phyloP scores from a whole-genome alignment of 1,140 invertebrate species.

The Aporrectodea caliginosa region DNA sequence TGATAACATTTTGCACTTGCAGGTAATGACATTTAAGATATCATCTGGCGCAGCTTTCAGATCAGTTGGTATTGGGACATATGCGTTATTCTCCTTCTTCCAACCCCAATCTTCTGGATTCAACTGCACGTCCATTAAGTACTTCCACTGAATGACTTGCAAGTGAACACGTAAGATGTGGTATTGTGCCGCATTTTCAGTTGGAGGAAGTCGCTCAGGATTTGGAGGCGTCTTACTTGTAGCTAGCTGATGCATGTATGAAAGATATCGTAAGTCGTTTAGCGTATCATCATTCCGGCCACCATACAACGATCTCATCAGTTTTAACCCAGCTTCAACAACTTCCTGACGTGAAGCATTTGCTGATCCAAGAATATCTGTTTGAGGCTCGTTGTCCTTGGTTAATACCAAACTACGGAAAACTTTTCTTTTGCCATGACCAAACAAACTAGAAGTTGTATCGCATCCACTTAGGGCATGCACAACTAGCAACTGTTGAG shows the following conservation, averaged over 20 bases:
- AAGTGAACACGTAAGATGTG: neutral
- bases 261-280: neutral
- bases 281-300: neutral
- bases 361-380: neutral
- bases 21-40: neutral
- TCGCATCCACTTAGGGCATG: neutral
- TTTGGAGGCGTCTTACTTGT: neutral
- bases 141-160: neutral
- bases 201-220: too few relatives aligned
- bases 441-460: neutral
- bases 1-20: neutral
- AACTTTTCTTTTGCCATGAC: neutral
- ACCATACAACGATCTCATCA: neutral
- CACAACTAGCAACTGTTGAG: neutral
- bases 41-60: neutral
- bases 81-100: neutral
- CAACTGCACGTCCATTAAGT: neutral
- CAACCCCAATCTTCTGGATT: slow-evolving; percentile 1
- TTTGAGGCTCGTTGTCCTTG: neutral
- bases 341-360: too few relatives aligned
- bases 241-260: neutral
- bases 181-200: neutral
- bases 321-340: neutral
- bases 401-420: neutral
- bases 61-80: neutral